A percentile compares a stretch with the other conserved stretches of the same genome.
Conservation (phyloP, 2,888 invertebrate genomes). For the Glyphotaelius pellucidus region DNA sequence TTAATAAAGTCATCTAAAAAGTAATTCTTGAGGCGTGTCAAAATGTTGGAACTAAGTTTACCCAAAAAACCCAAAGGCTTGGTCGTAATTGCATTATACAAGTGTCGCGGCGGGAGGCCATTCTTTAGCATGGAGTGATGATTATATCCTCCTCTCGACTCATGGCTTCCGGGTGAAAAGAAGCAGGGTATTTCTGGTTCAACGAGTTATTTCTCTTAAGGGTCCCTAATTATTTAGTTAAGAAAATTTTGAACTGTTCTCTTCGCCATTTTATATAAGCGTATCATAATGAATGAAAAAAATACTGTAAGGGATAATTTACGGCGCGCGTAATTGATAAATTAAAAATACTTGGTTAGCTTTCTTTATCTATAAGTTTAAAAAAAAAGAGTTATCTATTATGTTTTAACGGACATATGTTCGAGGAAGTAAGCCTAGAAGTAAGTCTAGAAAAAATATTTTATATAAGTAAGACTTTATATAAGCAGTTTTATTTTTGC, state of each 20-base stretch:
- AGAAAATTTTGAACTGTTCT: not conserved
- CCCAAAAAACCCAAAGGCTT: slow-evolving; percentile 58
- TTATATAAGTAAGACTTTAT: too few relatives aligned
- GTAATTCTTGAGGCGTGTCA: not conserved
- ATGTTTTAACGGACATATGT: too few relatives aligned
- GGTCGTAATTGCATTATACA: slow-evolving; percentile 62
- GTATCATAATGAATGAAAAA: not conserved
- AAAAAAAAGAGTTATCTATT: too few relatives aligned
- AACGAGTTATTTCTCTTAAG: not conserved
- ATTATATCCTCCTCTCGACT: slow-evolving; percentile 28
- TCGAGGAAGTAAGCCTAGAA: too few relatives aligned
- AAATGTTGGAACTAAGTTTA: slow-evolving; percentile 39
- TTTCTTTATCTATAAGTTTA: not conserved
- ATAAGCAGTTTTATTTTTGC: too few relatives aligned
- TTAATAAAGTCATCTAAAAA: not conserved
- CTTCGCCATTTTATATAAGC: too few relatives aligned
- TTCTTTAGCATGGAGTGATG: slow-evolving; percentile 33
- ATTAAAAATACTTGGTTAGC: not conserved
- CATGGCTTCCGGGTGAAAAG: slow-evolving; percentile 43
- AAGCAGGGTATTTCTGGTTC: slow-evolving; percentile 42
- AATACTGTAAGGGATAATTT: not conserved
- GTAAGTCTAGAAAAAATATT: too few relatives aligned
- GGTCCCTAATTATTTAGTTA: slow-evolving; percentile 14
- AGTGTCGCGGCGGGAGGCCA: slow-evolving; percentile 48
- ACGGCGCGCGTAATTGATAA: not conserved